Evolutionary conservation across 2,888 invertebrate genomes (phyloP), one percentile per base, ranked within the genome.

Genomic region (Mesopsocus fuscifrons): DNA sequence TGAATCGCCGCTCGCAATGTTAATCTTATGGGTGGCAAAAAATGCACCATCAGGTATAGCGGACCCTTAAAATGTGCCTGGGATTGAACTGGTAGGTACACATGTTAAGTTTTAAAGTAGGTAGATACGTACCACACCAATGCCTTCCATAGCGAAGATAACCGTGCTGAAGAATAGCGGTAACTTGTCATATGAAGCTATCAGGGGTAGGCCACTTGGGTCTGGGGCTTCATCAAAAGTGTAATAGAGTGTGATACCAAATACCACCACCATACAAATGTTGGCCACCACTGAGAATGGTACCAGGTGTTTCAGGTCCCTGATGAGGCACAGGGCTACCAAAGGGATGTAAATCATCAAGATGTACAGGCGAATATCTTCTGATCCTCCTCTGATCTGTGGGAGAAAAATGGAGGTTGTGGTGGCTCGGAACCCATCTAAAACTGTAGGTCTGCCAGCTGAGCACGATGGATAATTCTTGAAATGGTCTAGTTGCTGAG

Each of bases 281-380:
- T 95, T 97, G 31, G 95, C 95, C 44, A 92, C 64, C 78, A 91
- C 81, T 0, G 95, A 95, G 57, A 94, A 83, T 1, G 91, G 89
- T 1, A 94, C 83, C 49, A 97, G 65, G 52, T 76, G 79, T 58
- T 88, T 89, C 4, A 95, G 68, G 57, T 89, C 88, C 51, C 79
- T 69, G 47, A 88, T 75, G 49, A 83, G 62, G 61, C 87, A 72
- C 3, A 71, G 49, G 43, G 87, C 69, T 48, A 88, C 63, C 0
- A 81, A 62, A 0, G 80, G 72, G 8, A 85, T 64, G 2, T 55
- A 42, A n/a, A 85, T 59, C 3, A 67, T 60, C 0, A 69, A 68
- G 77, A 79, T 80, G 60, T 77, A 80, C 18, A 68, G 51, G 6
- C 26, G 26, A 11, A 26, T 26, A 11, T 26, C 11, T 26, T 26